Conservation (phyloP, 2,888 invertebrate species). For the Acleris holmiana region DNA sequence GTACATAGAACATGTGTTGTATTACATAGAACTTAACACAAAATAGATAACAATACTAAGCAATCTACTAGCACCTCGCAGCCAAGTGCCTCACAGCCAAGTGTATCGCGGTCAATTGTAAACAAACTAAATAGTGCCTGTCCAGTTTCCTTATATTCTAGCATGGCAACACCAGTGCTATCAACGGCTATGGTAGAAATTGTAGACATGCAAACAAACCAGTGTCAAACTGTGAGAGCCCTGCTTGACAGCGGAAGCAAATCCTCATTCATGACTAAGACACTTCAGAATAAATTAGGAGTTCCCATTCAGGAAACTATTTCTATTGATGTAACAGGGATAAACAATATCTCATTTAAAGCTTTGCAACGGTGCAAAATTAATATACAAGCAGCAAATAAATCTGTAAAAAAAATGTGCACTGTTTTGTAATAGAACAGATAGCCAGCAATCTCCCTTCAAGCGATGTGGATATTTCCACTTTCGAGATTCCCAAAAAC, state of each 20-base stretch:
- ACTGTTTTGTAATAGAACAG: constrained; percentile 3
- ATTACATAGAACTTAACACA: not conserved
- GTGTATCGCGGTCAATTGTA: too few species aligned
- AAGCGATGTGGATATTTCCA: not conserved
- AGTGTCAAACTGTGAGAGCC: too few species aligned
- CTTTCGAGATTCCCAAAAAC: not conserved
- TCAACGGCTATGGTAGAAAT: too few species aligned
- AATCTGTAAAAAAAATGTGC: not conserved
- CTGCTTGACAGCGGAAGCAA: too few species aligned
- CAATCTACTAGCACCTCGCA: not conserved
- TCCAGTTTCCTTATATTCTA: constrained; percentile 7
- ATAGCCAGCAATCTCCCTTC: not conserved
- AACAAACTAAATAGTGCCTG: not conserved
- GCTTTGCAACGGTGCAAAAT: constrained; percentile 4
- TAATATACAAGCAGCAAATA: too few species aligned
- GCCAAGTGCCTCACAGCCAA: too few species aligned
- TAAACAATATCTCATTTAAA: constrained; percentile 1
- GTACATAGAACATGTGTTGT: too few species aligned
- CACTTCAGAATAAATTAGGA: too few species aligned
- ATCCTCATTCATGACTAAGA: too few species aligned
- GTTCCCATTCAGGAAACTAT: too few species aligned
- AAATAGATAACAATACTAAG: not conserved
- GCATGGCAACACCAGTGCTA: not conserved
- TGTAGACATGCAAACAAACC: too few species aligned
- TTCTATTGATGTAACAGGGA: not conserved